Conservation (phyloP, 92 coral and sea anemone genomes). For the Paramuricea clavata region DNA sequence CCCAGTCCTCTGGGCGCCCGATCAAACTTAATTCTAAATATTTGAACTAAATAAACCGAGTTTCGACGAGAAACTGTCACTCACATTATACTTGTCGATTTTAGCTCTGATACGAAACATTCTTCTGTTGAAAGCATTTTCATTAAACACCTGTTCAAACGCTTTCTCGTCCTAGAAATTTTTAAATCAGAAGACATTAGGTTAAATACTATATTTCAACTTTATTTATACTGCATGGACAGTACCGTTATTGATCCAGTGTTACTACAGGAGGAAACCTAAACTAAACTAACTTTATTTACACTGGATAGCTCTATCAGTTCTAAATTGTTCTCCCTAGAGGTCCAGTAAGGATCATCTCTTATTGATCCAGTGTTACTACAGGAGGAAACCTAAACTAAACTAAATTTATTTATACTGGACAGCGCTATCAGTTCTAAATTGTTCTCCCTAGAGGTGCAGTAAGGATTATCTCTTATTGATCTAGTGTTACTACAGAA, state of each 20-base stretch:
- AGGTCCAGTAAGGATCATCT: no score
- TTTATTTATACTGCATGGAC: no score
- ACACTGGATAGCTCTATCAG: not conserved
- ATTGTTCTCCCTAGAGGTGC: no score
- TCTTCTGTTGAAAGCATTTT: slow-evolving; percentile 76
- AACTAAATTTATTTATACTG: no score
- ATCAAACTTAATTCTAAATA: no score
- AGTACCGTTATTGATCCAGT: no score
- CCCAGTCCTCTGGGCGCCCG: not conserved
- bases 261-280: not conserved
- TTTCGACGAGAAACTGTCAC: slow-evolving; percentile 4
- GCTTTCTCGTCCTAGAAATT: slow-evolving; percentile 72
- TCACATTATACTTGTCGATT: slow-evolving; percentile 93
- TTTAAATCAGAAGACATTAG: slow-evolving; percentile 29
- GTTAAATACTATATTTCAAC: not conserved
- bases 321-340: no score
- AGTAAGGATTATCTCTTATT: no score
- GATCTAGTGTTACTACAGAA: no score
- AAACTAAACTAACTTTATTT: not conserved
- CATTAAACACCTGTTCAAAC: slow-evolving; percentile 81
- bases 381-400: not conserved
- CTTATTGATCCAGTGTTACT: not conserved
- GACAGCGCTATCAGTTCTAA: no score
- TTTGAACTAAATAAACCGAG: not conserved
- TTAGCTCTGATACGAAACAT: slow-evolving; percentile 86